These are phyloP conservation scores for Apteryx owenii DNA, from an alignment of 2,113 vertebrate species.

Conservation along the genomic window DNA sequence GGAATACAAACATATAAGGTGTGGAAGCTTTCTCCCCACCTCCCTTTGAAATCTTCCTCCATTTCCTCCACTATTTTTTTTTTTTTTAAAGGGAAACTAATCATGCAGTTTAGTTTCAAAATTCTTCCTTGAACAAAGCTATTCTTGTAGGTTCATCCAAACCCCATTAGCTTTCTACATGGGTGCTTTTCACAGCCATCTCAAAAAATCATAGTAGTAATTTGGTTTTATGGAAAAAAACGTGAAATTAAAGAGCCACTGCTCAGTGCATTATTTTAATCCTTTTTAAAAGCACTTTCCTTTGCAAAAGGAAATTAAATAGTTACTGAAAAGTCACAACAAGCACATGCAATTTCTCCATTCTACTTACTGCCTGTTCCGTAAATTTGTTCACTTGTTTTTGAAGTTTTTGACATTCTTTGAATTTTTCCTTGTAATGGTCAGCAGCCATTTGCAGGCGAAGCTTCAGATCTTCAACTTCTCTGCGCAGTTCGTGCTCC, in stretches of 20 bases:
- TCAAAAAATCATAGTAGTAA: background rate
- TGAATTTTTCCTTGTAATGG: slow-evolving; percentile 98
- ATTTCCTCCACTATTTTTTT: background rate
- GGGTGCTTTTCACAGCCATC: background rate
- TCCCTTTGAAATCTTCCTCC: background rate
- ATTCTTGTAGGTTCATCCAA: background rate
- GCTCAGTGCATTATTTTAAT: background rate
- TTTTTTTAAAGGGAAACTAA: background rate
- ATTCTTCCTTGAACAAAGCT: background rate
- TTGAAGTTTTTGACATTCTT: slow-evolving; percentile 96
- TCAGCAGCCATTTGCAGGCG: slow-evolving; percentile 98
- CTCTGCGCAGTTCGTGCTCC: slow-evolving; percentile 91
- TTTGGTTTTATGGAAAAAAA: background rate
- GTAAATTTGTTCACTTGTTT: slow-evolving; percentile 91
- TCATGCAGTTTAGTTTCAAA: background rate
- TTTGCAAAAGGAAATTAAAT: background rate
- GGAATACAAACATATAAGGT: background rate
- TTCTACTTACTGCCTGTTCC: slow-evolving; percentile 88
- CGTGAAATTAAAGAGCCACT: background rate
- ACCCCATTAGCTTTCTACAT: background rate
- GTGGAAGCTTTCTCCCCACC: background rate
- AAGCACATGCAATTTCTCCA: background rate
- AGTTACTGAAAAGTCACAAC: background rate
- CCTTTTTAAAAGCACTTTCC: background rate
- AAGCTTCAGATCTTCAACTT: slow-evolving; percentile 97